These are phyloP conservation scores for Macrophya alboannulata DNA, from an alignment of 2,888 invertebrate genomes.

Conservation along the genomic window DNA sequence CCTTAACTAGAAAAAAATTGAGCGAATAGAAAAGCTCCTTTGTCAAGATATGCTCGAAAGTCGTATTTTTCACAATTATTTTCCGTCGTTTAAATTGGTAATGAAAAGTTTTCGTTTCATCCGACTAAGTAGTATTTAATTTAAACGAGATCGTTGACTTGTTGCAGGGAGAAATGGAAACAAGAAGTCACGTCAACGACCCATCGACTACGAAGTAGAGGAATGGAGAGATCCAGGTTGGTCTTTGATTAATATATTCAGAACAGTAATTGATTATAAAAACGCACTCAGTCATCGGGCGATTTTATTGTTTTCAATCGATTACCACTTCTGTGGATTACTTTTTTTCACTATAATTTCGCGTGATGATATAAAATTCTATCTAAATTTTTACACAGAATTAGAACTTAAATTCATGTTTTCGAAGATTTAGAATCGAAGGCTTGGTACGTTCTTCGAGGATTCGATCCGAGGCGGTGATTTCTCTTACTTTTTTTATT, in stretches of 20 bases:
- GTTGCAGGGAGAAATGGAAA: conserved; percentile 83
- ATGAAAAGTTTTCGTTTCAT: conserved; percentile 79
- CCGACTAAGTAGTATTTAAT: conserved; percentile 82
- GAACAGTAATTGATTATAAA: conserved; percentile 46
- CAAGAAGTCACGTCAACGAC: conserved; percentile 82
- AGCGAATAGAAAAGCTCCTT: neutral
- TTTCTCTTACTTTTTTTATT: neutral
- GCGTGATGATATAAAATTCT: neutral
- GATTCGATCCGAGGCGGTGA: neutral
- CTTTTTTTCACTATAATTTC: too few relatives aligned
- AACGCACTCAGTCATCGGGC: conserved; percentile 53
- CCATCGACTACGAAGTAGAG: conserved; percentile 86
- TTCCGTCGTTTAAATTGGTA: neutral
- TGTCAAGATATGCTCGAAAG: neutral
- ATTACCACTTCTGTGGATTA: neutral
- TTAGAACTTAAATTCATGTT: neutral
- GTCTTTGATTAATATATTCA: conserved; percentile 65
- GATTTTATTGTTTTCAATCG: conserved; percentile 49
- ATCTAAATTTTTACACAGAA: neutral
- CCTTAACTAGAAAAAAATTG: too few relatives aligned
- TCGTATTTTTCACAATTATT: neutral
- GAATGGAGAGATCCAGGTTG: conserved; percentile 88
- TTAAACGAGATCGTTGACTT: conserved; percentile 42
- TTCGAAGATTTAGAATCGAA: neutral
- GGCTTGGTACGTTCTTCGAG: neutral